phyloP scores from a whole-genome alignment of 2,888 invertebrate genomes.

The Acanthosepion esculentum region DNA sequence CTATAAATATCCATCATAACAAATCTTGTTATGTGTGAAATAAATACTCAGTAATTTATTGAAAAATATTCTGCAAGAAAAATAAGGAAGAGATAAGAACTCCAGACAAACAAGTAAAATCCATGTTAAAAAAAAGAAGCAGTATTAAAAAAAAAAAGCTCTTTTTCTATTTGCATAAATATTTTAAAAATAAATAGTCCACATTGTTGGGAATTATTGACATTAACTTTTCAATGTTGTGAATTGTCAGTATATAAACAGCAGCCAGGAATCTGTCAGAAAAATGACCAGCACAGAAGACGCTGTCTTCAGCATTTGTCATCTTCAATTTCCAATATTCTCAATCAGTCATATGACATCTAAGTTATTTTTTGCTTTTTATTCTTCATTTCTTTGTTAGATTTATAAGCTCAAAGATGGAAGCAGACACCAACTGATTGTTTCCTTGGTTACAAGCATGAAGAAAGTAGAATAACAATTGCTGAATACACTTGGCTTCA shows the following conservation, averaged over 20 bases:
- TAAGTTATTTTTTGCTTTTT: not conserved
- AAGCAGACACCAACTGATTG: constrained; percentile 4
- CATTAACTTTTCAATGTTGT: constrained; percentile 14
- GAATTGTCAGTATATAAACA: constrained; percentile 33
- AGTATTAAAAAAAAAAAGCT: not conserved
- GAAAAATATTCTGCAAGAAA: not conserved
- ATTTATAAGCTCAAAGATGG: constrained; percentile 25
- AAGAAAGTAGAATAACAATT: not conserved
- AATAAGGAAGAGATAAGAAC: not conserved
- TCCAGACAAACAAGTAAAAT: not conserved
- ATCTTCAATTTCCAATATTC: constrained; percentile 21
- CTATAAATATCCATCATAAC: constrained; percentile 25
- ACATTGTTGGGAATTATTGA: constrained; percentile 3
- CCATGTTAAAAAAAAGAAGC: not conserved
- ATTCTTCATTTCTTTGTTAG: not conserved
- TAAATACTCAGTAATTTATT: not conserved
- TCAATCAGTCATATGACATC: constrained; percentile 2
- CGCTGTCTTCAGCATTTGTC: constrained; percentile 2
- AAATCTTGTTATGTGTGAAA: not conserved
- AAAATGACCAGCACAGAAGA: not conserved
- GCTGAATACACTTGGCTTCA: not conserved
- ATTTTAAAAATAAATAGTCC: not conserved
- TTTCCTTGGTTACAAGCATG: constrained; percentile 15
- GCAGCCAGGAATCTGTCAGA: not conserved
- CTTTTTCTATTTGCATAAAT: not conserved